phyloP scores from a whole-genome alignment of 2,888 invertebrate genomes.

The Eustalomyia histrio region DNA sequence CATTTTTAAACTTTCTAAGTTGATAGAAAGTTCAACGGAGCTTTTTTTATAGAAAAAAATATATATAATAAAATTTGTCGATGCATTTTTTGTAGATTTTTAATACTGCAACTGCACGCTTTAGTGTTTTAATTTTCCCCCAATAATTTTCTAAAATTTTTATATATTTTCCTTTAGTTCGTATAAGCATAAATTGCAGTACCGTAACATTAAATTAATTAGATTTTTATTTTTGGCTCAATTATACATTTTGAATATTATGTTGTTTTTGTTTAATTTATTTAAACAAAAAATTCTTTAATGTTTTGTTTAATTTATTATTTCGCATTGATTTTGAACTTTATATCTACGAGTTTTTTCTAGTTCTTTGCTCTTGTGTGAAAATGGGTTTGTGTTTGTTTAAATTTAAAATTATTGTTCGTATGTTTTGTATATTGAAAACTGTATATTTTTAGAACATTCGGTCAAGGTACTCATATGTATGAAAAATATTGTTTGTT shows the following conservation, averaged over 20 bases:
- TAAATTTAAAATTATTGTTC: constrained; percentile 39
- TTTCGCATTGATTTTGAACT: constrained; percentile 55
- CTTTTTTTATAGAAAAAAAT: too few species aligned
- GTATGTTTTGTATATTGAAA: constrained; percentile 21
- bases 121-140: too few species aligned
- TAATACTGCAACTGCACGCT: too few species aligned
- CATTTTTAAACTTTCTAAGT: too few species aligned
- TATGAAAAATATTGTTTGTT: neutral
- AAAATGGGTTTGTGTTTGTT: constrained; percentile 12
- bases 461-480: constrained; percentile 43
- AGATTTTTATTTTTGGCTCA: constrained; percentile 28
- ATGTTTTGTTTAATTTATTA: neutral
- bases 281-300: neutral
- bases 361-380: neutral
- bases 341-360: constrained; percentile 5
- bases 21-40: too few species aligned
- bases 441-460: constrained; percentile 34
- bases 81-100: too few species aligned
- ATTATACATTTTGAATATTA: constrained; percentile 1
- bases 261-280: neutral
- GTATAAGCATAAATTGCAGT: constrained; percentile 19
- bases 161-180: neutral
- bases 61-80: too few species aligned
- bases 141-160: too few species aligned
- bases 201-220: neutral